A percentile compares a stretch with the other conserved stretches of the same genome.
phyloP scores from a whole-genome alignment of 2,888 invertebrate species.

The Pseudococcus jackbeardsleyi region DNA sequence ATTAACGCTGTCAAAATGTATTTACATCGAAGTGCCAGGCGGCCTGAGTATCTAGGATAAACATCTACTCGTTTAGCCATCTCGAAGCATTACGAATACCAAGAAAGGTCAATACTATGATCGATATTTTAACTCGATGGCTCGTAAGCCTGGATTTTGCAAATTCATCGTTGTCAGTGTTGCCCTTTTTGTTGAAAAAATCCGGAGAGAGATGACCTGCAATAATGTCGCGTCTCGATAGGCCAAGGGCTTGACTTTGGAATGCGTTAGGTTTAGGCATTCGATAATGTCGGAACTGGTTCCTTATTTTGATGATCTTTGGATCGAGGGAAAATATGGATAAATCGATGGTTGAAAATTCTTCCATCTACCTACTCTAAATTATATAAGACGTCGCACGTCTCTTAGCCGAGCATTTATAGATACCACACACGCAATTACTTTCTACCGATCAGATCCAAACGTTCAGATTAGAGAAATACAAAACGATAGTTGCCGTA shows the following conservation, averaged over 20 bases:
- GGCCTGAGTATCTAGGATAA: not conserved
- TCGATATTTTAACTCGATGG: not conserved
- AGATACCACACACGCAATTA: constrained; percentile 40
- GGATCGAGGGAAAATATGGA: not conserved
- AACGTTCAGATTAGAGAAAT: not conserved
- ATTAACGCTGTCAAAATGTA: constrained; percentile 40
- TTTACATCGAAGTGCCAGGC: not conserved
- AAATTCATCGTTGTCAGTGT: constrained; percentile 7
- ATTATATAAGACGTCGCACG: not conserved
- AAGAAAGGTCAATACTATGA: constrained; percentile 12
- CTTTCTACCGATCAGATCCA: not conserved
- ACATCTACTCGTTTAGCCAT: not conserved
- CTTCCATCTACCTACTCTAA: not conserved
- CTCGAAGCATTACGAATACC: not conserved
- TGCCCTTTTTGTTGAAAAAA: not conserved
- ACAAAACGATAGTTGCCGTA: not conserved
- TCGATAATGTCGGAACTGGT: too few relatives aligned
- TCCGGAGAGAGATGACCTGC: not conserved
- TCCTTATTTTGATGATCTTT: too few relatives aligned
- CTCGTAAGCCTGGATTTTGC: not conserved
- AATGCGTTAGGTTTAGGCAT: too few relatives aligned
- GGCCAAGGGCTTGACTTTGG: too few relatives aligned
- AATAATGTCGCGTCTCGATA: not conserved
- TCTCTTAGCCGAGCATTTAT: not conserved
- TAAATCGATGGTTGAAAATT: not conserved